These are phyloP conservation scores for Chalcosyrphus nemorum DNA, from an alignment of 2,888 invertebrate genomes.

Conservation along the genomic window DNA sequence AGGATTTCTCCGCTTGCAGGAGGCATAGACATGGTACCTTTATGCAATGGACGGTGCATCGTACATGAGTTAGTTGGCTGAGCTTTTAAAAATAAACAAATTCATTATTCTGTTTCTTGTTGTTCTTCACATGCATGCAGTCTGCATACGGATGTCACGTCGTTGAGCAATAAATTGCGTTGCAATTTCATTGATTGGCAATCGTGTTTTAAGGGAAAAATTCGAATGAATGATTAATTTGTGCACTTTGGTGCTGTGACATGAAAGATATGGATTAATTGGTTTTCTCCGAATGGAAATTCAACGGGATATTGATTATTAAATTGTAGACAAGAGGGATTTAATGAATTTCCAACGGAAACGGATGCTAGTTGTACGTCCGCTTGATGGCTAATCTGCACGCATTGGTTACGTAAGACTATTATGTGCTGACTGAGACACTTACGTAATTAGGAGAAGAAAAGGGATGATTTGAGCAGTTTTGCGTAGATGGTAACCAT, in stretches of 20 bases:
- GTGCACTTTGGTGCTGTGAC: constrained; percentile 17
- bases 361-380: no score
- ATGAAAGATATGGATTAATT: constrained; percentile 37
- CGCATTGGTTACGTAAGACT: no score
- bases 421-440: no score
- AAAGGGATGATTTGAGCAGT: no score
- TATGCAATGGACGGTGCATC: constrained; percentile 39
- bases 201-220: constrained; percentile 9
- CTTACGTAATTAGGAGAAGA: no score
- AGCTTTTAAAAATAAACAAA: constrained; percentile 55
- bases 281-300: constrained; percentile 15
- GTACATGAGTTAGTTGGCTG: constrained; percentile 33
- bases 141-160: not conserved
- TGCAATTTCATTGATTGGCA: constrained; percentile 40
- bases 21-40: not conserved
- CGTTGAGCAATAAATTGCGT: constrained; percentile 26
- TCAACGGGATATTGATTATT: not conserved
- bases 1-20: constrained; percentile 24
- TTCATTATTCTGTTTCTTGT: constrained; percentile 54
- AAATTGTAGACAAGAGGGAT: no score
- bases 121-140: not conserved
- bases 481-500: no score
- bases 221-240: constrained; percentile 48
- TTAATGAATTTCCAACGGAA: no score
- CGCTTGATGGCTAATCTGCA: no score